Base-by-base conservation (phyloP, 2,797 vertebrate genomes). In the Enteromius unitaeniatus region DNA sequence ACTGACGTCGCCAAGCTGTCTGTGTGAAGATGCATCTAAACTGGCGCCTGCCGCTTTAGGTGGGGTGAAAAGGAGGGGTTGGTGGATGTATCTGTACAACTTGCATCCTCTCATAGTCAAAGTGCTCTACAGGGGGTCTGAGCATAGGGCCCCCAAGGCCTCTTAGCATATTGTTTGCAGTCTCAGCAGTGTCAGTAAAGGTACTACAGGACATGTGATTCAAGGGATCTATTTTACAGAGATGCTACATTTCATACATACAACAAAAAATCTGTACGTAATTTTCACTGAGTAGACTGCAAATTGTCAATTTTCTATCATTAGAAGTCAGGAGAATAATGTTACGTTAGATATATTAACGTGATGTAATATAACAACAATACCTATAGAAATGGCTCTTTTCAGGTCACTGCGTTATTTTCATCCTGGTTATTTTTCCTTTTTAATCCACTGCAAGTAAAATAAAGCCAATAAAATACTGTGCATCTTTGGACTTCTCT, bases 91-190 rank as follows among this genome's bases (percentile, higher is more conserved):
- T 93, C 94, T 92, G 90, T 92, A 93, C 90, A 93, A 94, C 93
- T 92, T 91, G 93, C 95, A 95, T 96, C 94, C 95, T 95, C 95
- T 95, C 93, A 95, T 95, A 96, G 94, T 95, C 93, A 94, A 91
- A 91, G 89, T 84, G 88, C 89, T 90, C 91, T 92, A 90, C 89
- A 81, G 91, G 91, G 92, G 91, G 70, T 81, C 67, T 86, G 42
- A 79, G 53, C 40, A 28, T 87, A 87, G 87, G 64, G 92, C 75
- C 87, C 80, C 86, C n/a, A 51, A 75, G 64, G 45, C 82, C 69
- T 75, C 49, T 85, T 31, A 37, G 72, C 82, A 77, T 62, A 81
- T 84, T 84, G 65, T 86, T 45, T 74, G 51, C 34, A 68, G 58
- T 65, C 47, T 82, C 67, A 82, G 62, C 67, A 51, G n/a, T 75